Evolutionary conservation across 2,888 invertebrate species (phyloP).

Genomic region (Neoascia interrupta): DNA sequence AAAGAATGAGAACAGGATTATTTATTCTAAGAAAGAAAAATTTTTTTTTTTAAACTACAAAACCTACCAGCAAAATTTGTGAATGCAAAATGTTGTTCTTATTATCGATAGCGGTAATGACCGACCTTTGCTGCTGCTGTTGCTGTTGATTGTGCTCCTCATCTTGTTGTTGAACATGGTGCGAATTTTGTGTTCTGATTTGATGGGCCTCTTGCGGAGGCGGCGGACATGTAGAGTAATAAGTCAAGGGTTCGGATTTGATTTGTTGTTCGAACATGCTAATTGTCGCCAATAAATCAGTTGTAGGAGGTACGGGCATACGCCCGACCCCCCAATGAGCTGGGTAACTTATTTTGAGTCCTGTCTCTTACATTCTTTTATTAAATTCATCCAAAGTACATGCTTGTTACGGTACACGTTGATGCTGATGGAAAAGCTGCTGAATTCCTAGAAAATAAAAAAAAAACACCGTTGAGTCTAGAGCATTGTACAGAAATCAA

Average conservation of each 20-base stretch:
- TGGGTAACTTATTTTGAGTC: slow-evolving; percentile 82
- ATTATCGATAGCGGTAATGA: slow-evolving; percentile 72
- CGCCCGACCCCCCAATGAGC: slow-evolving; percentile 84
- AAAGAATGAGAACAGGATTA: not conserved
- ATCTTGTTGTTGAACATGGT: slow-evolving; percentile 78
- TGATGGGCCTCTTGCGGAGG: slow-evolving; percentile 73
- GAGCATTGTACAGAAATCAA: not conserved
- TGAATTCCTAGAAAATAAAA: slow-evolving; percentile 30
- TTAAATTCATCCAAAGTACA: slow-evolving; percentile 51
- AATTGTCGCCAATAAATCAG: slow-evolving; percentile 84
- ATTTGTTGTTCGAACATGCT: slow-evolving; percentile 87
- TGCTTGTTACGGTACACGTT: slow-evolving; percentile 19
- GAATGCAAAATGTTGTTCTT: slow-evolving; percentile 79
- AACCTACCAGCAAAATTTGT: slow-evolving; percentile 71
- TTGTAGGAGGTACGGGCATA: slow-evolving; percentile 84
- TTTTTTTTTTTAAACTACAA: not conserved
- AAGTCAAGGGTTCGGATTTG: slow-evolving; percentile 86
- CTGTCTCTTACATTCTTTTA: slow-evolving; percentile 60
- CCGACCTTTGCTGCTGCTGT: slow-evolving; percentile 74
- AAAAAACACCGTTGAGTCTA: not conserved
- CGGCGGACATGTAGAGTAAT: slow-evolving; percentile 79
- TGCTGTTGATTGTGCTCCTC: slow-evolving; percentile 58
- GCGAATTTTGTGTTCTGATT: slow-evolving; percentile 74
- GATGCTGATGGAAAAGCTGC: slow-evolving; percentile 17
- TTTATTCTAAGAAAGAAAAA: not conserved